These are phyloP conservation scores for Octodon degus DNA, from an alignment of 2,113 vertebrate genomes.

Conservation along the genomic window DNA sequence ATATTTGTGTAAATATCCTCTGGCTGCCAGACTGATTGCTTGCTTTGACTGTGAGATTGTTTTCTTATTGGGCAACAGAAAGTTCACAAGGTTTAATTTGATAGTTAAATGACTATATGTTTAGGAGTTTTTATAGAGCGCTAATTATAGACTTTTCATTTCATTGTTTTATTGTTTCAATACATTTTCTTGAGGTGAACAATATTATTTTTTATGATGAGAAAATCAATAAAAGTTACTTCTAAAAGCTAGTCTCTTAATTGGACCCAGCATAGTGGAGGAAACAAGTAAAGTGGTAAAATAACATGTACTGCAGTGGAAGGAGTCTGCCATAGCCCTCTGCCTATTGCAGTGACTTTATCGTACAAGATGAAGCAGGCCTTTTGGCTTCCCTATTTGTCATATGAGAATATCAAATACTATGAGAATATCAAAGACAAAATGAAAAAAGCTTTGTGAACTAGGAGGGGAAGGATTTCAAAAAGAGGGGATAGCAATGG, in stretches of 20 bases:
- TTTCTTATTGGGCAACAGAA: neutral
- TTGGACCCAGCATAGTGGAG: neutral
- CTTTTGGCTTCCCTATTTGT: neutral
- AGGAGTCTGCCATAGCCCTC: neutral
- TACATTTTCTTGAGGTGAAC: constrained; percentile 22
- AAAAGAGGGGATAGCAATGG: neutral
- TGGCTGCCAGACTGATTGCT: neutral
- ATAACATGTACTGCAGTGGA: neutral
- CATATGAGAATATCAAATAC: neutral
- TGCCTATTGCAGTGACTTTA: neutral
- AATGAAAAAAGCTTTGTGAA: neutral
- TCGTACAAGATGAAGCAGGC: neutral
- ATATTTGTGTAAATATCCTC: neutral
- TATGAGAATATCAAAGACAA: neutral
- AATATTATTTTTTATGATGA: constrained; percentile 45
- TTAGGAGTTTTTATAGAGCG: constrained; percentile 25
- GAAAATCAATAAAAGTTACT: constrained; percentile 15
- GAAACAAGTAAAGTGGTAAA: neutral
- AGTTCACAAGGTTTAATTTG: neutral
- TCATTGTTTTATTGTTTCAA: constrained; percentile 46
- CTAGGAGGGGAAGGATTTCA: neutral
- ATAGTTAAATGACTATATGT: neutral
- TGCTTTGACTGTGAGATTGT: neutral
- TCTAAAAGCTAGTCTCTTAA: neutral
- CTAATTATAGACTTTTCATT: constrained; percentile 43